These are phyloP conservation scores for Protula sp. DNA, from an alignment of 2,888 invertebrate genomes.

Conservation along the genomic window DNA sequence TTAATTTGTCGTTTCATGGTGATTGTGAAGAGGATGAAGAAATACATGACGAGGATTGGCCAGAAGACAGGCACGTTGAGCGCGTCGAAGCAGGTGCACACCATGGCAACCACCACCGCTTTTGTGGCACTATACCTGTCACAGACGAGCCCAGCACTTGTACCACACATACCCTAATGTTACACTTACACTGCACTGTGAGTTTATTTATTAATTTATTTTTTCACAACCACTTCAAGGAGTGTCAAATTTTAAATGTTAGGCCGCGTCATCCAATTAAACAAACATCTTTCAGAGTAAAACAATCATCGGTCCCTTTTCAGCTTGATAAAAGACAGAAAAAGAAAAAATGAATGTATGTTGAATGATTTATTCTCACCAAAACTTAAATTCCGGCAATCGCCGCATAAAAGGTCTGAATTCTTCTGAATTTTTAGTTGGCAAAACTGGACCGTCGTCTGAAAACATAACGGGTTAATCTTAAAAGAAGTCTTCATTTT, in stretches of 20 bases:
- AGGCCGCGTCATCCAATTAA: too few relatives aligned
- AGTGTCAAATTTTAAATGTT: too few relatives aligned
- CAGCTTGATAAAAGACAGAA: too few relatives aligned
- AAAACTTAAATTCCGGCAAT: conserved; percentile 98
- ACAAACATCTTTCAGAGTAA: too few relatives aligned
- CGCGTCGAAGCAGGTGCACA: conserved; percentile 93
- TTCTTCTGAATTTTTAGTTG: conserved; percentile 92
- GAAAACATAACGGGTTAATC: too few relatives aligned
- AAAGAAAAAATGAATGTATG: too few relatives aligned
- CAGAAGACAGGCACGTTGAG: conserved; percentile 99
- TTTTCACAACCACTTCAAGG: too few relatives aligned
- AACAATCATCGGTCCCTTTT: too few relatives aligned
- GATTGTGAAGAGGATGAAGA: conserved; percentile 94
- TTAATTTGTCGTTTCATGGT: conserved; percentile 99
- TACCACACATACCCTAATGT: too few relatives aligned
- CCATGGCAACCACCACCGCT: conserved; percentile 81
- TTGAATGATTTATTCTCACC: conserved; percentile 64
- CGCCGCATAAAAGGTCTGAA: conserved; percentile 95
- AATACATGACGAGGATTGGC: conserved; percentile 99
- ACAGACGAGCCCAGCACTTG: neutral
- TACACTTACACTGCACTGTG: too few relatives aligned
- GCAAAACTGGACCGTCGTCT: conserved; percentile 88
- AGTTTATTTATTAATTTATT: too few relatives aligned
- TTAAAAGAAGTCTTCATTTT: too few relatives aligned
- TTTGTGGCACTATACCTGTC: conserved; percentile 81